Conservation (phyloP, 30 jellyfish, hydroid and myxozoan genomes). For the Chrysaora quinquecirrha region DNA sequence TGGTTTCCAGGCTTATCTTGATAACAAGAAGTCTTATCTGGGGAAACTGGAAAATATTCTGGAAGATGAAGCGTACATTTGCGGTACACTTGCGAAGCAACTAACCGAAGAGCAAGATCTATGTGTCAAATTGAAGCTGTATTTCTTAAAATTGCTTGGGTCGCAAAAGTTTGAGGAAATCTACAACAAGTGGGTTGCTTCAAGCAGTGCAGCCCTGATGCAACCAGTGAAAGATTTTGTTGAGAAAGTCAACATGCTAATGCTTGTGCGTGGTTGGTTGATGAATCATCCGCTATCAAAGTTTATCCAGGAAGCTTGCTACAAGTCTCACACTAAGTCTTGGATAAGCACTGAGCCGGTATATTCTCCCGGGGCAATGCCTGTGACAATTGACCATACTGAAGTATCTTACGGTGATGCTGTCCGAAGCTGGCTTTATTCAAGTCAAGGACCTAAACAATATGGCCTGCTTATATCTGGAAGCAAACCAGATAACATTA, state of each 20-base stretch:
- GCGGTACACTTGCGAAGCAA: conserved; percentile 50
- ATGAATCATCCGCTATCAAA: conserved; percentile 20
- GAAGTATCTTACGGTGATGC: conserved; percentile 35
- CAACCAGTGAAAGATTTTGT: conserved; percentile 36
- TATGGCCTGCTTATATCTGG: conserved; percentile 10
- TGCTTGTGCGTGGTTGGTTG: conserved; percentile 32
- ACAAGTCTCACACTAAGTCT: conserved; percentile 37
- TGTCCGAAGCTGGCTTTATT: conserved; percentile 40
- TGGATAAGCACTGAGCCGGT: conserved; percentile 11
- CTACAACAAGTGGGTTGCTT: conserved; percentile 6
- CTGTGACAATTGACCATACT: conserved; percentile 4
- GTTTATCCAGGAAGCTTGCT: conserved; percentile 14
- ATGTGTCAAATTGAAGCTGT: conserved; percentile 49
- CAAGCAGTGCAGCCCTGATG: conserved; percentile 14
- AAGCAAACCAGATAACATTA: conserved; percentile 1
- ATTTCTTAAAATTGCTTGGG: conserved; percentile 31
- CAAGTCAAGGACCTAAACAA: conserved; percentile 13
- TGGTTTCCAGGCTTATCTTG: conserved; percentile 41
- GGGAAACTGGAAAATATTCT: conserved; percentile 34
- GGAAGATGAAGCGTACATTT: conserved; percentile 40
- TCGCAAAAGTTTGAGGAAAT: conserved; percentile 22
- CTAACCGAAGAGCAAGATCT: conserved; percentile 11
- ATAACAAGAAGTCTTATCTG: conserved; percentile 22
- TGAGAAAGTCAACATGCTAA: neutral
- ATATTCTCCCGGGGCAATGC: neutral